These are phyloP conservation scores for Podotricha telesiphe DNA, from an alignment of 2,888 invertebrate genomes.

Conservation along the genomic window DNA sequence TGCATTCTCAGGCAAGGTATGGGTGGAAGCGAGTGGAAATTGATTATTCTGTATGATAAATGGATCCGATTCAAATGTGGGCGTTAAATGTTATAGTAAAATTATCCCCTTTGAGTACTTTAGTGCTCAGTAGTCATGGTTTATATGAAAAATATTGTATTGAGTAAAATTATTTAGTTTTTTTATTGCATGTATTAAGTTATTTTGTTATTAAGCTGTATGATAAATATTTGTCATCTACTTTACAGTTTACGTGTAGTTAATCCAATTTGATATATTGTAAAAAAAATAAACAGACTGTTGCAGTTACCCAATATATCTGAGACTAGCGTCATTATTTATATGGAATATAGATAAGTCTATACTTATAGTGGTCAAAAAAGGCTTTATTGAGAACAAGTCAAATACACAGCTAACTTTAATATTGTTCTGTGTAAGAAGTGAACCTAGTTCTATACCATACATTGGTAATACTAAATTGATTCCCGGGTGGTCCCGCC, in stretches of 20 bases:
- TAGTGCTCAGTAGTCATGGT: not conserved
- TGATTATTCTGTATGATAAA: constrained; percentile 36
- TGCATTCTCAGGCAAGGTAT: constrained; percentile 31
- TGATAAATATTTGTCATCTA: no score
- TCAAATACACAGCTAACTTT: not conserved
- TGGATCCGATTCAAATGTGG: constrained; percentile 32
- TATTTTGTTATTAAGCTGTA: no score
- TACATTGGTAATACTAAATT: constrained; percentile 49
- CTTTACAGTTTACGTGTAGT: no score
- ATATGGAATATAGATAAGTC: no score
- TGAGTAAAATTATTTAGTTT: not conserved
- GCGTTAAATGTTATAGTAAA: constrained; percentile 33
- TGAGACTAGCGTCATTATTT: no score
- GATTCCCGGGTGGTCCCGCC: constrained; percentile 65
- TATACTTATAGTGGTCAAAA: no score
- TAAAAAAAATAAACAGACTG: no score
- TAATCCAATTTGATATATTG: no score
- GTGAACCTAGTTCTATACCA: constrained; percentile 24
- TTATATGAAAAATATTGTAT: not conserved
- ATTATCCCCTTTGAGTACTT: constrained; percentile 25
- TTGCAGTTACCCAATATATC: no score
- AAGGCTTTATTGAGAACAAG: not conserved
- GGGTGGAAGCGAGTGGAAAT: constrained; percentile 31
- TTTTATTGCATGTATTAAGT: not conserved
- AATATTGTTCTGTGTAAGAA: constrained; percentile 22